These are phyloP conservation scores for Argynnis bischoffii DNA, from an alignment of 2,888 invertebrate genomes.

Conservation along the genomic window DNA sequence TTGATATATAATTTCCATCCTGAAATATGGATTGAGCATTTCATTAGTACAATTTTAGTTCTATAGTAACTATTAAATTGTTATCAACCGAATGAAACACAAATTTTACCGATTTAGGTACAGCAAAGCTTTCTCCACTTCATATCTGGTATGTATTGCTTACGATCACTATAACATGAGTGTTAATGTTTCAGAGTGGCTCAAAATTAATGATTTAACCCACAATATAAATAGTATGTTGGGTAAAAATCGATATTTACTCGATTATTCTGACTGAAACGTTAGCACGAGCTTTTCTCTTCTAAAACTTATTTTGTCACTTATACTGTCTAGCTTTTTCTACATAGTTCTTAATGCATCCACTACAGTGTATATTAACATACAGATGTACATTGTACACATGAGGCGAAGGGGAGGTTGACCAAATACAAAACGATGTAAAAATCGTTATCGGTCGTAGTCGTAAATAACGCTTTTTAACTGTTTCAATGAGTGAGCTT, in stretches of 20 bases:
- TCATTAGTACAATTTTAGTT: too few species aligned
- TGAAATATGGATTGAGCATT: too few species aligned
- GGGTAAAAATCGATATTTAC: neutral
- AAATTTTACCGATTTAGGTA: conserved; percentile 35
- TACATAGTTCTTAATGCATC: conserved; percentile 52
- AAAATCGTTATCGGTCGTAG: neutral
- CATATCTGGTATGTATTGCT: conserved; percentile 46
- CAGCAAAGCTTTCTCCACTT: conserved; percentile 35
- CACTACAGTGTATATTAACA: conserved; percentile 62
- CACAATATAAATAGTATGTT: neutral
- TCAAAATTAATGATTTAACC: neutral
- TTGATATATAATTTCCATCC: neutral
- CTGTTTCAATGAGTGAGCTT: neutral
- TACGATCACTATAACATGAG: conserved; percentile 38
- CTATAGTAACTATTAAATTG: neutral
- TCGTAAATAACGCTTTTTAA: neutral
- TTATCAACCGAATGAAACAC: conserved; percentile 29
- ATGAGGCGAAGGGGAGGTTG: conserved; percentile 31
- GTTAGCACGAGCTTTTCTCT: conserved; percentile 39
- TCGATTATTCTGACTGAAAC: conserved; percentile 26
- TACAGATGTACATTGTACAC: conserved; percentile 48
- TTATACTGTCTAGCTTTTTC: conserved; percentile 40
- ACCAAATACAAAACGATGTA: conserved; percentile 7
- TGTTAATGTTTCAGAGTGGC: conserved; percentile 39
- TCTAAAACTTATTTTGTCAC: conserved; percentile 37